phyloP scores from a whole-genome alignment of 2,888 invertebrate species.

The Megalurothrips usitatus region DNA sequence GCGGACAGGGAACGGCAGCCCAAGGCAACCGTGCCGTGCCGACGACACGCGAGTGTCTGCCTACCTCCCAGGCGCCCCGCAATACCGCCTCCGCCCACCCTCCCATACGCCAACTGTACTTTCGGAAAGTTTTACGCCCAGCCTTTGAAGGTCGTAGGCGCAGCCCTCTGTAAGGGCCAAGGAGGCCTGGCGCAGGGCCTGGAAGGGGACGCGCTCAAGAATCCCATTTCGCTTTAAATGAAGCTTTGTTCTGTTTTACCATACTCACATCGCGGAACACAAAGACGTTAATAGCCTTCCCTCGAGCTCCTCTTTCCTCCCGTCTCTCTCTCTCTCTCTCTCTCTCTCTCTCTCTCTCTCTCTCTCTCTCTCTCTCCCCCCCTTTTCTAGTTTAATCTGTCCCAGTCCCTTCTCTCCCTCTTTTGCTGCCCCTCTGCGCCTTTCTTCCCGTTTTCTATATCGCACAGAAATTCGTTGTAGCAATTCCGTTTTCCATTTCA shows the following conservation, averaged over 20 bases:
- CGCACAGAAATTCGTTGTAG: constrained; percentile 23
- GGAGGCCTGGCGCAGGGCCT: neutral
- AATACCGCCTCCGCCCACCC: neutral
- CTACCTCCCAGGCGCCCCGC: neutral
- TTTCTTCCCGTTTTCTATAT: constrained; percentile 10
- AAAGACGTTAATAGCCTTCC: constrained; percentile 24
- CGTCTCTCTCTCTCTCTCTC: neutral
- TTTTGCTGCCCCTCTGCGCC: neutral
- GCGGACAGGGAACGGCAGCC: neutral
- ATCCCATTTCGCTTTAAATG: constrained; percentile 25
- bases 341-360: neutral
- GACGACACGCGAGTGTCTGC: neutral
- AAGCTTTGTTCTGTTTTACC: constrained; percentile 26
- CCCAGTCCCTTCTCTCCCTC: neutral
- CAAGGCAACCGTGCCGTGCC: neutral
- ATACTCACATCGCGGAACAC: constrained; percentile 24
- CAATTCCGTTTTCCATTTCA: constrained; percentile 25
- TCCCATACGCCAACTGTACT: neutral
- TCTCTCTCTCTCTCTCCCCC: neutral
- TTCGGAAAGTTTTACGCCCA: neutral
- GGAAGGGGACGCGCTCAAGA: neutral
- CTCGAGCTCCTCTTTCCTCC: neutral
- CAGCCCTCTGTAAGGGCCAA: no score
- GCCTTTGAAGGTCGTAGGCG: neutral
- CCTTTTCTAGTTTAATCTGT: neutral